These are phyloP conservation scores for Gasteruption jaculator DNA, from an alignment of 2,888 invertebrate species.

Conservation along the genomic window DNA sequence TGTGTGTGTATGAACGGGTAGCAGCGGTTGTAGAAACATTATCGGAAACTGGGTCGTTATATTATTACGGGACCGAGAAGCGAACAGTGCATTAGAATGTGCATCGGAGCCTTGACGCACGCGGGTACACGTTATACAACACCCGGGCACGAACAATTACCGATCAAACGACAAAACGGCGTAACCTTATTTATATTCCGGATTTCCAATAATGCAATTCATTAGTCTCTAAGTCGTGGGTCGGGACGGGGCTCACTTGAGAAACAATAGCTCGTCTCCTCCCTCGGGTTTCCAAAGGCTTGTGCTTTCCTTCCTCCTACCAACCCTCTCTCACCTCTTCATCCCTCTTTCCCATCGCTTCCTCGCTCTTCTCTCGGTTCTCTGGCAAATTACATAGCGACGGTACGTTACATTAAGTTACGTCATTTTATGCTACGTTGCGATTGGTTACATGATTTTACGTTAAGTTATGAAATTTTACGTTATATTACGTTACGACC, in stretches of 20 bases:
- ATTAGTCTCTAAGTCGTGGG: constrained; percentile 34
- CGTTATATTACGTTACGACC: too few relatives aligned
- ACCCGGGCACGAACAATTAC: too few relatives aligned
- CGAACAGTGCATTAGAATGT: too few relatives aligned
- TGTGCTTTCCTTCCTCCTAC: constrained; percentile 10
- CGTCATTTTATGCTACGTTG: too few relatives aligned
- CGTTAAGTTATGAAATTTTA: too few relatives aligned
- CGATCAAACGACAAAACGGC: constrained; percentile 27
- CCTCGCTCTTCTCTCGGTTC: constrained; percentile 15
- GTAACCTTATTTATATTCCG: constrained; percentile 39
- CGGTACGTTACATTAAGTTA: too few relatives aligned
- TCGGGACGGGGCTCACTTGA: constrained; percentile 20
- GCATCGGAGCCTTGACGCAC: too few relatives aligned
- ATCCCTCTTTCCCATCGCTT: constrained; percentile 9
- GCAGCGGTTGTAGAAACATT: too few relatives aligned
- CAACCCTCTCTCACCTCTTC: constrained; percentile 11
- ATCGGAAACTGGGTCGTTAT: too few relatives aligned
- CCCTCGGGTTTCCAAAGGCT: background rate
- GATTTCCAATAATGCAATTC: constrained; percentile 40
- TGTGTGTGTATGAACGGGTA: background rate
- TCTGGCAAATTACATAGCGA: background rate
- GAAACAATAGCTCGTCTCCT: constrained; percentile 31
- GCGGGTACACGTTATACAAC: too few relatives aligned
- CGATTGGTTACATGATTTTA: too few relatives aligned
- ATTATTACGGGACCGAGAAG: too few relatives aligned